Evolutionary conservation across 2,113 vertebrate genomes (phyloP).

Genomic region (Mesembrinibis cayennensis): DNA sequence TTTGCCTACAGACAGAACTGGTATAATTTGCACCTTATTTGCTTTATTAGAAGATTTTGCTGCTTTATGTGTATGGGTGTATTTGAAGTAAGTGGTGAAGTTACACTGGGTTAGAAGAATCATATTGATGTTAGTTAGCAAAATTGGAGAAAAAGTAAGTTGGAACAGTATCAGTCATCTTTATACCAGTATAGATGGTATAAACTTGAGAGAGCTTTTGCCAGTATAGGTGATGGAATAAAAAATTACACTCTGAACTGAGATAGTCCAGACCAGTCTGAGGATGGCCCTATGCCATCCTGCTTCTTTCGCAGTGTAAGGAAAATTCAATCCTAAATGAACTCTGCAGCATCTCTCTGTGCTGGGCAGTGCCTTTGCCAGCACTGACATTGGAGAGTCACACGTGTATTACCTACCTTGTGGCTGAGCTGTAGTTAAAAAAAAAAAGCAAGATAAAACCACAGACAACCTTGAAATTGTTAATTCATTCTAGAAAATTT

Average conservation of each 20-base stretch:
- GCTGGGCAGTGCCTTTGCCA: background rate
- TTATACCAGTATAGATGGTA: background rate
- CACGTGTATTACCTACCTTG: accelerated
- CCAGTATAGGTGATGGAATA: background rate
- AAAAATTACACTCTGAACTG: background rate
- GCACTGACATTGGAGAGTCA: background rate
- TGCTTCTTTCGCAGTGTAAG: background rate
- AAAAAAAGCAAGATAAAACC: background rate
- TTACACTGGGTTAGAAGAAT: background rate
- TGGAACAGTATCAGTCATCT: background rate
- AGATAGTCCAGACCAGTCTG: background rate
- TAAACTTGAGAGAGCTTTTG: background rate
- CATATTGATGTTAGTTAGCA: background rate
- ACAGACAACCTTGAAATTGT: background rate
- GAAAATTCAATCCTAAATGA: background rate
- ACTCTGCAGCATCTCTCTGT: background rate
- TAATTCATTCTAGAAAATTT: background rate
- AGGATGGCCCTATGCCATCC: background rate
- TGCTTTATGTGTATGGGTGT: background rate
- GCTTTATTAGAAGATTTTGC: background rate
- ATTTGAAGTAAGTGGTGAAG: background rate
- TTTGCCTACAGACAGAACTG: background rate
- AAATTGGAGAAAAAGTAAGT: background rate
- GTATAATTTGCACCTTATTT: background rate
- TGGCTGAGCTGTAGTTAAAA: background rate